Evolutionary conservation across 2,888 invertebrate genomes (phyloP).

Genomic region (Tetrapedia diversipes): DNA sequence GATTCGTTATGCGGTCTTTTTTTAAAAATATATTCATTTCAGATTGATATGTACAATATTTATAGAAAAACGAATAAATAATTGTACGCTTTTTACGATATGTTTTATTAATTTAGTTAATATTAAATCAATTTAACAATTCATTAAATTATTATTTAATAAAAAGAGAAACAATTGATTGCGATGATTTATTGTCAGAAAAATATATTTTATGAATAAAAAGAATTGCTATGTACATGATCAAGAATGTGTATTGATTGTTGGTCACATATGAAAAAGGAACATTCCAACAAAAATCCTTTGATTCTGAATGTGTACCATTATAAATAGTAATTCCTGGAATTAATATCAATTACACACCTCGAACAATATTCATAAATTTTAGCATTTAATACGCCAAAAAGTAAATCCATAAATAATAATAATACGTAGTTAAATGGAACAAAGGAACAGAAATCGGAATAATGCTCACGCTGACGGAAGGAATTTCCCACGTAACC

Average conservation of each 20-base stretch:
- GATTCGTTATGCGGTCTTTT: not conserved
- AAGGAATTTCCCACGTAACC: slow-evolving; percentile 15
- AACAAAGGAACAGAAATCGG: not conserved
- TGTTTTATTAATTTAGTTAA: too few species aligned
- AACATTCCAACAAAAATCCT: slow-evolving; percentile 7
- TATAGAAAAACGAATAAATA: too few species aligned
- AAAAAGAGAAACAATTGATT: not conserved
- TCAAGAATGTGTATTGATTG: slow-evolving; percentile 12
- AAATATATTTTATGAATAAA: not conserved
- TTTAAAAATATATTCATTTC: not conserved
- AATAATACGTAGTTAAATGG: not conserved
- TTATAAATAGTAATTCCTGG: not conserved
- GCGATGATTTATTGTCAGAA: not conserved
- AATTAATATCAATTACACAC: slow-evolving; percentile 23
- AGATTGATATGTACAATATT: not conserved
- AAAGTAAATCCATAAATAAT: not conserved
- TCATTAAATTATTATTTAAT: not conserved
- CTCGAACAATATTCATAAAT: not conserved
- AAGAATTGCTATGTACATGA: not conserved
- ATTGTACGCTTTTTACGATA: too few species aligned
- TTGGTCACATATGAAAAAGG: slow-evolving; percentile 1
- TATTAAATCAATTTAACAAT: not conserved
- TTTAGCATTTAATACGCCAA: not conserved
- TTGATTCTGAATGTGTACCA: slow-evolving; percentile 4
- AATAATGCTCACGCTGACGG: not conserved